phyloP scores from a whole-genome alignment of 2,113 vertebrate genomes.

The Cebus imitator region DNA sequence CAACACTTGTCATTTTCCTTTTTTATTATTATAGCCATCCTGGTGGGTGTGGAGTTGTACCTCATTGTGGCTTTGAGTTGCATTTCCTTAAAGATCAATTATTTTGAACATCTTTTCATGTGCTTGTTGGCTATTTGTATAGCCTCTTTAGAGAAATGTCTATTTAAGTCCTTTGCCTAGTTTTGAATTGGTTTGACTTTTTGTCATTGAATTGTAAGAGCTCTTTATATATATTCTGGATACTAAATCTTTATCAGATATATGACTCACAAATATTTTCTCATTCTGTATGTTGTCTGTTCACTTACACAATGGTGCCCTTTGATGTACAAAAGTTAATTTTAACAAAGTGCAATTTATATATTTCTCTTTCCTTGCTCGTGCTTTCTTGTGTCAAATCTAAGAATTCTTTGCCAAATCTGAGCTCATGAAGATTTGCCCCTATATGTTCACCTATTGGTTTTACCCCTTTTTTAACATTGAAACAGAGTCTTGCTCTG shows the following conservation, averaged over 20 bases:
- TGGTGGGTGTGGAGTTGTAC: not conserved
- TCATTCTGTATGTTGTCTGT: not conserved
- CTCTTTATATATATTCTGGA: not conserved
- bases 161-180: not conserved
- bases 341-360: not conserved
- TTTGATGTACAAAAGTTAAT: not conserved
- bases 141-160: not conserved
- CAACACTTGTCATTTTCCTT: not conserved
- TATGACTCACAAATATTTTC: constrained; percentile 7
- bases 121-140: not conserved
- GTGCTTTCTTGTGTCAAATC: not conserved
- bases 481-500: too few relatives aligned
- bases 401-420: not conserved
- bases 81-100: not conserved
- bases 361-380: not conserved
- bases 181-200: not conserved
- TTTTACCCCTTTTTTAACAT: not conserved
- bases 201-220: not conserved
- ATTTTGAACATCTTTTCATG: not conserved
- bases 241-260: not conserved
- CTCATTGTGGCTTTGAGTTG: not conserved
- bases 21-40: not conserved
- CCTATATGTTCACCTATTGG: not conserved
- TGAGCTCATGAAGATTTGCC: not conserved
- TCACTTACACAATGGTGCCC: not conserved